Conservation (phyloP, 1,140 invertebrate genomes). For the Formica selysi region DNA sequence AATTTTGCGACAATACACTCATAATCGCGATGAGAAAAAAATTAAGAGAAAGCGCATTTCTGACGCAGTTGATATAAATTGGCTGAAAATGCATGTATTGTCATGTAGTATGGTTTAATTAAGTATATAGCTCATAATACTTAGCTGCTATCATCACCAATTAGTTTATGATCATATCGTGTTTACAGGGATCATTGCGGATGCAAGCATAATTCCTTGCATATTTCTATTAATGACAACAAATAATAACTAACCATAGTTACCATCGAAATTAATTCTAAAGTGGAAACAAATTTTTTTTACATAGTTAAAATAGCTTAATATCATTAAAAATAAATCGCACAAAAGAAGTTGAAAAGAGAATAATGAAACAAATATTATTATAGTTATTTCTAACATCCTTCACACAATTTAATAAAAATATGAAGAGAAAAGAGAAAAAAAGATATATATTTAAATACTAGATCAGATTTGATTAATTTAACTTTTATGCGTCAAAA, state of each 20-base stretch:
- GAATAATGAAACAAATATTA: not conserved
- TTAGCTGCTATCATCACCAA: not conserved
- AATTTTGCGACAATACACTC: not conserved
- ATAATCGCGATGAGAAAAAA: not conserved
- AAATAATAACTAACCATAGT: not conserved
- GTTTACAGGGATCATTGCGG: not conserved
- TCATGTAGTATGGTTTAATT: slow-evolving; percentile 39
- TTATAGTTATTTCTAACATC: not conserved
- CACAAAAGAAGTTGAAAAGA: not conserved
- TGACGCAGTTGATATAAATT: not conserved
- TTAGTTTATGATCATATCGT: not conserved
- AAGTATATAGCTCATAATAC: not conserved
- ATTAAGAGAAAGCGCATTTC: not conserved
- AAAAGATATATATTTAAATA: not conserved
- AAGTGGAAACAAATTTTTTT: not conserved
- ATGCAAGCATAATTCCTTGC: not conserved
- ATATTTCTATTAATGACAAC: slow-evolving; percentile 12
- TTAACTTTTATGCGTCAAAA: not conserved
- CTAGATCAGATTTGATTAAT: not conserved
- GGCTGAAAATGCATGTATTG: not conserved
- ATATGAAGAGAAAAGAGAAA: not conserved
- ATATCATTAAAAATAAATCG: not conserved
- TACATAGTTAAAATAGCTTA: not conserved
- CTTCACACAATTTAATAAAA: not conserved
- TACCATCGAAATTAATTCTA: not conserved